phyloP scores from a whole-genome alignment of 2,797 vertebrate genomes.

The Sternarchorhynchus goeldii region DNA sequence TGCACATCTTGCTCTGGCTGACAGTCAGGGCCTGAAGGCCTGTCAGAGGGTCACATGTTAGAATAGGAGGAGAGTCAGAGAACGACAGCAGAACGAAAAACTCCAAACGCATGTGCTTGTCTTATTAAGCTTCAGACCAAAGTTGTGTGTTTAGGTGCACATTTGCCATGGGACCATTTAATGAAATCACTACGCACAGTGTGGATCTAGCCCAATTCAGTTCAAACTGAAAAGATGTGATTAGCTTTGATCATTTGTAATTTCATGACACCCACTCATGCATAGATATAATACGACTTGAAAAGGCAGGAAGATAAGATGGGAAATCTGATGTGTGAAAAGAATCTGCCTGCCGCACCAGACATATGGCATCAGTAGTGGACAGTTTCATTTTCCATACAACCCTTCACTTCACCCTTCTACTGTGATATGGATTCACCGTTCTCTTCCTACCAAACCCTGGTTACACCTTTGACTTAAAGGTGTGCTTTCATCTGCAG shows the following conservation, averaged over 20 bases:
- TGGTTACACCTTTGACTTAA: constrained; percentile 28
- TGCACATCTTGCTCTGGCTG: not conserved
- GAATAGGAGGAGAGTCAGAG: not conserved
- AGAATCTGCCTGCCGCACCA: not conserved
- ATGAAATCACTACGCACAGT: not conserved
- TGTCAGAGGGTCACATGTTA: not conserved
- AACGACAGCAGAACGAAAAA: not conserved
- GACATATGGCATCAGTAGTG: not conserved
- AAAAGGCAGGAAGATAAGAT: constrained; percentile 6
- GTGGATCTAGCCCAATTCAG: not conserved
- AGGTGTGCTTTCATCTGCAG: constrained; percentile 35
- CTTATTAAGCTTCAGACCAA: not conserved
- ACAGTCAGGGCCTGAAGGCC: not conserved
- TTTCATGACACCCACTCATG: not conserved
- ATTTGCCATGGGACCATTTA: constrained; percentile 3
- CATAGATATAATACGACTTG: not conserved
- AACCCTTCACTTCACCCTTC: not conserved
- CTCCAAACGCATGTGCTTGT: not conserved
- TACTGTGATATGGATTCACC: constrained; percentile 4
- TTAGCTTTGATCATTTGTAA: not conserved
- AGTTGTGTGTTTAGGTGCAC: not conserved
- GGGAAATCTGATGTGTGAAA: not conserved
- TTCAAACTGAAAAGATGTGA: constrained; percentile 3
- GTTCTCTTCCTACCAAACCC: constrained; percentile 38
- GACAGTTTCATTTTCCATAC: not conserved